These are phyloP conservation scores for Propithecus coquereli DNA, from an alignment of 2,113 vertebrate species.

Conservation along the genomic window DNA sequence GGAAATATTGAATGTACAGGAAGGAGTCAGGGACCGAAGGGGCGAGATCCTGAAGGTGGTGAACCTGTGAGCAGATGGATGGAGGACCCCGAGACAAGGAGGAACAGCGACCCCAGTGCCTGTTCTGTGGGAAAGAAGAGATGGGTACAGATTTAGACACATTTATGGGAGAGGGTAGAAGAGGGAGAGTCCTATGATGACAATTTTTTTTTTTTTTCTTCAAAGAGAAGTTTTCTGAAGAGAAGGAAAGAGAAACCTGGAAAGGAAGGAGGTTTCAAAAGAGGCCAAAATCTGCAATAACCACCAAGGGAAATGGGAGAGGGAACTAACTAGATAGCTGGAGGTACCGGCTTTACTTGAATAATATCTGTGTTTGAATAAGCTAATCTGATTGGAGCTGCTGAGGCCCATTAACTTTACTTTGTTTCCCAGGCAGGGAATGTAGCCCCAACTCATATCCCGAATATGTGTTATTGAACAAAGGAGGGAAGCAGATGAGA, in stretches of 20 bases:
- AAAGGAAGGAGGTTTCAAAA: background rate
- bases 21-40: background rate
- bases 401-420: background rate
- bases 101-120: background rate
- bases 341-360: background rate
- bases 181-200: background rate
- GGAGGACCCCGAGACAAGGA: background rate
- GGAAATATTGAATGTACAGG: background rate
- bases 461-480: background rate
- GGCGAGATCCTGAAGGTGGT: background rate
- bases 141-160: background rate
- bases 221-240: constrained; percentile 24
- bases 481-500: background rate
- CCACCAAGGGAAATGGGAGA: background rate
- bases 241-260: background rate
- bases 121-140: background rate
- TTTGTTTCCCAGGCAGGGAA: background rate
- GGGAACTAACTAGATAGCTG: too few species aligned
- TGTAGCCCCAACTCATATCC: background rate
- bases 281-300: background rate
- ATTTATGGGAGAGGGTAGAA: background rate
- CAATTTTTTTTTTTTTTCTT: background rate
- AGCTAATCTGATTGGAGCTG: background rate
- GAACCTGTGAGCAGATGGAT: background rate
- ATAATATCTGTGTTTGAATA: background rate